phyloP scores from a whole-genome alignment of 2,113 vertebrate genomes.

The Austrofundulus limnaeus region DNA sequence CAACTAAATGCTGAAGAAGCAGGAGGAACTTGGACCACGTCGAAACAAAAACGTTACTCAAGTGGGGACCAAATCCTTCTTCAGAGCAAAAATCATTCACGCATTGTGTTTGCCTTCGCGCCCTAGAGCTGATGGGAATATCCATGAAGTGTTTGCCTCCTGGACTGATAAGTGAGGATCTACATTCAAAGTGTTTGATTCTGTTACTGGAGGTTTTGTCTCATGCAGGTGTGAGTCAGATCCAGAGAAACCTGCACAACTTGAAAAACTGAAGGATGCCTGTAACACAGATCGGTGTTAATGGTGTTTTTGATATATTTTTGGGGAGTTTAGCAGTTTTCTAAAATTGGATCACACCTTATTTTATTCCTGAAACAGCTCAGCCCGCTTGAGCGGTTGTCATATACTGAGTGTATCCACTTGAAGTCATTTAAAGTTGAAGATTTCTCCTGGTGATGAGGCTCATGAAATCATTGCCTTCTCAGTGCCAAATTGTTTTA shows the following conservation, averaged over 20 bases:
- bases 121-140: constrained; percentile 47
- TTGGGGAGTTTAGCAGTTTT: constrained; percentile 34
- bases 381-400: constrained; percentile 38
- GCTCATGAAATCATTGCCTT: constrained; percentile 35
- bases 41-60: constrained; percentile 28
- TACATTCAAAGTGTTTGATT: constrained; percentile 47
- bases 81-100: constrained; percentile 37
- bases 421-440: constrained; percentile 58
- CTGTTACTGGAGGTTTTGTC: constrained; percentile 44
- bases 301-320: constrained; percentile 36
- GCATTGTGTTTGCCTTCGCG: constrained; percentile 24
- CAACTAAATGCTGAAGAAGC: constrained; percentile 50
- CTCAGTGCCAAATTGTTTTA: constrained; percentile 73
- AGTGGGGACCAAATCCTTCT: constrained; percentile 68
- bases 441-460: constrained; percentile 36
- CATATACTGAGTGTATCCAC: constrained; percentile 23
- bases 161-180: constrained; percentile 46
- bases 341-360: constrained; percentile 39
- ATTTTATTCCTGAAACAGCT: constrained; percentile 37
- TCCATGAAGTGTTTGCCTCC: constrained; percentile 65
- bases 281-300: constrained; percentile 29
- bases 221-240: constrained; percentile 62
- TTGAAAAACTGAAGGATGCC: constrained; percentile 50
- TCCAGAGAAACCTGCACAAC: constrained; percentile 37
- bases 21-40: constrained; percentile 34